Evolutionary conservation across 2,888 invertebrate species (phyloP).

Genomic region (Meiosimyza decipiens): DNA sequence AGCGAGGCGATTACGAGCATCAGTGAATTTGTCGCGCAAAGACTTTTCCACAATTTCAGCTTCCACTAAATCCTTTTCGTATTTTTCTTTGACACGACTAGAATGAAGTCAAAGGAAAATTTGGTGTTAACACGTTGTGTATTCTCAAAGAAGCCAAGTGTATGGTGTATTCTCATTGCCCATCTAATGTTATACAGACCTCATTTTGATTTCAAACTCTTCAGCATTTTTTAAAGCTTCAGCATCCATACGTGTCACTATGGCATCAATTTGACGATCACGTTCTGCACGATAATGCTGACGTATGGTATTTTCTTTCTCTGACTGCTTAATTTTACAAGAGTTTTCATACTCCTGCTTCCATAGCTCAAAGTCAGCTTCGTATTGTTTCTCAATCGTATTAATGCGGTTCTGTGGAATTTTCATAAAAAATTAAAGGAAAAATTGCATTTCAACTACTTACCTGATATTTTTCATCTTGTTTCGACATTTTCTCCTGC

Average conservation of each 20-base stretch:
- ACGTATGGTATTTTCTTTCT: constrained; percentile 76
- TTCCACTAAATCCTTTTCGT: constrained; percentile 77
- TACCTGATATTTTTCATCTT: constrained; percentile 65
- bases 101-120: constrained; percentile 14
- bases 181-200: constrained; percentile 48
- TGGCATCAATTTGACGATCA: constrained; percentile 80
- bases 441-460: background rate
- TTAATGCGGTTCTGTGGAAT: constrained; percentile 70
- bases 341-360: constrained; percentile 71
- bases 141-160: background rate
- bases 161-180: too few species aligned
- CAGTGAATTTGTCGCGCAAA: constrained; percentile 75
- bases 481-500: constrained; percentile 69
- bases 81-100: constrained; percentile 81
- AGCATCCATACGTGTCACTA: constrained; percentile 65
- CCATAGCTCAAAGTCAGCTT: constrained; percentile 72
- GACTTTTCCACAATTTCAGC: constrained; percentile 76
- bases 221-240: constrained; percentile 61
- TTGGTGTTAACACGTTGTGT: too few species aligned
- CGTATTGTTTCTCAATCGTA: constrained; percentile 71
- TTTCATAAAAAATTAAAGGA: background rate
- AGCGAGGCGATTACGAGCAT: constrained; percentile 74
- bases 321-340: constrained; percentile 69
- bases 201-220: constrained; percentile 63
- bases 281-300: constrained; percentile 79